phyloP scores from a whole-genome alignment of 2,888 invertebrate species.

The Rhagophthalmus giganteus region DNA sequence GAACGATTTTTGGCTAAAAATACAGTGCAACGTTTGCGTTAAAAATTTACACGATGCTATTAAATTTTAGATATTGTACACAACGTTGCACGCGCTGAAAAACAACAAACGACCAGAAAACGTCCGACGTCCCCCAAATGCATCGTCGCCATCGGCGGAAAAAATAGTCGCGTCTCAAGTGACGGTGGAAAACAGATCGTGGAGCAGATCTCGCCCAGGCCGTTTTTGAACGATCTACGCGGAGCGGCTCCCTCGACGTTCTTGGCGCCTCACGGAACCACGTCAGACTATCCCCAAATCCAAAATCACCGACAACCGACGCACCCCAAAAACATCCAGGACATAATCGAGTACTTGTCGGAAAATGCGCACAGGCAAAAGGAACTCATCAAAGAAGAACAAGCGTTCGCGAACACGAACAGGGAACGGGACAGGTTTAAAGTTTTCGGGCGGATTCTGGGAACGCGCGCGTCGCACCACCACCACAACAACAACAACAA shows the following conservation, averaged over 20 bases:
- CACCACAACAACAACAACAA: background rate
- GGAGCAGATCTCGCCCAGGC: slow-evolving; percentile 34
- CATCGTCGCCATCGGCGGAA: slow-evolving; percentile 4
- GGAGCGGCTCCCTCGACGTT: slow-evolving; percentile 44
- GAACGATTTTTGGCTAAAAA: too few species aligned
- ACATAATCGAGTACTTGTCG: slow-evolving; percentile 43
- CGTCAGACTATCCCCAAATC: slow-evolving; percentile 26
- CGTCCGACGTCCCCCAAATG: too few species aligned
- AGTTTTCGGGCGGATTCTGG: slow-evolving; percentile 7
- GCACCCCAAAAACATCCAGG: slow-evolving; percentile 49
- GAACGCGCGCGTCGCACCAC: too few species aligned
- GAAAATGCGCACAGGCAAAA: slow-evolving; percentile 23
- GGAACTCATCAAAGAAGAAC: slow-evolving; percentile 8
- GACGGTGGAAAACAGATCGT: slow-evolving; percentile 14
- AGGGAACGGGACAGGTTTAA: slow-evolving; percentile 8
- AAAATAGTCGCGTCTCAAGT: slow-evolving; percentile 8
- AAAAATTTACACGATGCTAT: too few species aligned
- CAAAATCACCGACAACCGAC: slow-evolving; percentile 26
- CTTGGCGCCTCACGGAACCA: slow-evolving; percentile 14
- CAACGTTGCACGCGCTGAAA: slow-evolving; percentile 9
- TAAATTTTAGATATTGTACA: slow-evolving; percentile 22
- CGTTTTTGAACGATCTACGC: slow-evolving; percentile 41
- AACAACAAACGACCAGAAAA: too few species aligned
- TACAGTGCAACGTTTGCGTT: too few species aligned
- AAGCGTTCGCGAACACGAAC: background rate